Conservation (phyloP, 2,888 invertebrate genomes). For the Mesodorylaimus sp. region DNA sequence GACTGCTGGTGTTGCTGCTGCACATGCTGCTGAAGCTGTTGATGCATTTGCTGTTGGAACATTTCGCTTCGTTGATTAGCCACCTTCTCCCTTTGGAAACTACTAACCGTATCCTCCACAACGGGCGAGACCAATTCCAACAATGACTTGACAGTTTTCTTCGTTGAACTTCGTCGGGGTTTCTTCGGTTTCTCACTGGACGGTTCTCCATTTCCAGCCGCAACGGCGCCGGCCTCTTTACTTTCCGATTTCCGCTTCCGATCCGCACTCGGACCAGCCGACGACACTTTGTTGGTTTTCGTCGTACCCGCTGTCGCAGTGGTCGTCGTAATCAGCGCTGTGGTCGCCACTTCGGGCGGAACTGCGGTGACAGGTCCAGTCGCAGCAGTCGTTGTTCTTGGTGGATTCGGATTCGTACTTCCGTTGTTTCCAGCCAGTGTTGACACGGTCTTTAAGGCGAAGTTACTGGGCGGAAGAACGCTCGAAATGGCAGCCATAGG, state of each 20-base stretch:
- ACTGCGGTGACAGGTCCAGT: conserved; percentile 7
- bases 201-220: neutral
- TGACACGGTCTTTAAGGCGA: too few species aligned
- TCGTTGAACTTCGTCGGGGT: neutral
- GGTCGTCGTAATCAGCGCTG: neutral
- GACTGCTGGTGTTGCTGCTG: too few species aligned
- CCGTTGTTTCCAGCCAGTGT: too few species aligned
- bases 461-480: conserved; percentile 1
- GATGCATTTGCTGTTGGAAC: neutral
- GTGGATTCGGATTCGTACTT: neutral
- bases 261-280: neutral
- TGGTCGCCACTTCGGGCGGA: conserved; percentile 9
- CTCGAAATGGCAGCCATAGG: conserved; percentile 17
- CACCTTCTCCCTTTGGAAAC: conserved; percentile 20
- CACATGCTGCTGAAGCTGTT: too few species aligned
- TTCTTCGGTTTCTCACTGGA: neutral
- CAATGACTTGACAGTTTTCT: conserved; percentile 9
- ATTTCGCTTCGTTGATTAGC: conserved; percentile 9
- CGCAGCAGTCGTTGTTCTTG: conserved; percentile 5
- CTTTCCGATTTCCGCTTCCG: neutral
- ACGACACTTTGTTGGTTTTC: neutral
- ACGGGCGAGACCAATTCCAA: conserved; percentile 14
- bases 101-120: conserved; percentile 19
- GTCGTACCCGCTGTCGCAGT: neutral
- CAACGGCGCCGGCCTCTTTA: neutral